These are phyloP conservation scores for Oncorhynchus mykiss DNA, from an alignment of 2,113 vertebrate genomes.

Conservation along the genomic window DNA sequence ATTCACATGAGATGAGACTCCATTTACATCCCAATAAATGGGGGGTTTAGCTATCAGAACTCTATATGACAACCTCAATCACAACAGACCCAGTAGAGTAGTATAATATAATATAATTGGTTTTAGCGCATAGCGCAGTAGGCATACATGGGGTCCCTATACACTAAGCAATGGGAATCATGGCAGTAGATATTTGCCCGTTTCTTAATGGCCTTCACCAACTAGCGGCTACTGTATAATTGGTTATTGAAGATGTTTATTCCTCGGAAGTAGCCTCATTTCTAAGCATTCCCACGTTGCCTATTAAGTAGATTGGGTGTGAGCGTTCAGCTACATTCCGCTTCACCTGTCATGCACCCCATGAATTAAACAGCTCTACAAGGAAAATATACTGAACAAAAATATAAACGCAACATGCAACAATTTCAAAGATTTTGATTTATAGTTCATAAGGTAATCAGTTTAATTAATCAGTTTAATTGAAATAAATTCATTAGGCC, in stretches of 20 bases:
- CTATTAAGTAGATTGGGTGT: constrained; percentile 50
- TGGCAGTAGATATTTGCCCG: constrained; percentile 4
- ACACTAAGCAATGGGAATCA: constrained; percentile 6
- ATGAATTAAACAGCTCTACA: constrained; percentile 34
- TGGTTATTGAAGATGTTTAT: constrained; percentile 60
- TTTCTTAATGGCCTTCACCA: constrained; percentile 30
- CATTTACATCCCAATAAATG: neutral
- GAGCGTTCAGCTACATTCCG: constrained; percentile 17
- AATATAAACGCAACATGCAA: too few species aligned
- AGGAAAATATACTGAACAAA: neutral
- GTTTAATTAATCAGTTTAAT: too few species aligned
- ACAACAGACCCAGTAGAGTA: neutral
- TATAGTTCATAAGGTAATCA: too few species aligned
- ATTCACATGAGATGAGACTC: neutral
- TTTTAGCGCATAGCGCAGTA: neutral
- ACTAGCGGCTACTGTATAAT: constrained; percentile 5
- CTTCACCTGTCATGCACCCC: constrained; percentile 39
- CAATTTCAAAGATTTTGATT: too few species aligned
- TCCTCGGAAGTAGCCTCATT: constrained; percentile 44
- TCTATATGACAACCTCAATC: neutral
- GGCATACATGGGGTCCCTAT: neutral
- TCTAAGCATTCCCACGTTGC: constrained; percentile 38
- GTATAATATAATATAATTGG: neutral
- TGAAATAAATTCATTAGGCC: too few species aligned
- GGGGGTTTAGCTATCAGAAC: neutral